Conservation (phyloP, 2,888 invertebrate species). For the Nephrotoma appendiculata region DNA sequence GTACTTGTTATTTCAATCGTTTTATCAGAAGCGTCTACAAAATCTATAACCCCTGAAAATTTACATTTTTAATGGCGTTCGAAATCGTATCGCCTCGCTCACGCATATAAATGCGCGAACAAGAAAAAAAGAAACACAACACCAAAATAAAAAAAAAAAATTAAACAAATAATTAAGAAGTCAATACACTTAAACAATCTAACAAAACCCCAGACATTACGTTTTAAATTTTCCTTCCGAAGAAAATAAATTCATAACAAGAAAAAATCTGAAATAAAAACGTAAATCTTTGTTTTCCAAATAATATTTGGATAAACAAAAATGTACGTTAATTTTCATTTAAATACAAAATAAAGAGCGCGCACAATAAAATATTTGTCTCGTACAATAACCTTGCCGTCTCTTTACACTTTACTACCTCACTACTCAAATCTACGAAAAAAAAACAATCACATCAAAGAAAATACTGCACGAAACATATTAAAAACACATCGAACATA, state of each 20-base stretch:
- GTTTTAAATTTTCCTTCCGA: neutral
- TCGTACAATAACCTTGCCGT: conserved; percentile 5
- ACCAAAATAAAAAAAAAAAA: neutral
- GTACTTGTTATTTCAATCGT: too few relatives aligned
- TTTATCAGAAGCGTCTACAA: neutral
- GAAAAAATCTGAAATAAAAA: neutral
- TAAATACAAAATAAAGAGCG: neutral
- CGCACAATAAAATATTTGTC: neutral
- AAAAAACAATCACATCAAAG: neutral
- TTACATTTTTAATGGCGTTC: neutral
- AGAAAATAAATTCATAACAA: neutral
- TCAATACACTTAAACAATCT: neutral
- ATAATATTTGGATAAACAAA: neutral
- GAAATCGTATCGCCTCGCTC: neutral
- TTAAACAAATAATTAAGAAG: neutral
- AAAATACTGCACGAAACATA: neutral
- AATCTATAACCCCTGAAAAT: neutral
- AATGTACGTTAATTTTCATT: neutral
- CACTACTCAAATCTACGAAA: neutral
- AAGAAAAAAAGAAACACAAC: neutral
- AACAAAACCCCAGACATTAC: conserved; percentile 1
- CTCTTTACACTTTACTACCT: neutral
- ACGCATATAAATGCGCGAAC: neutral
- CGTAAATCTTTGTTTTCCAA: neutral
- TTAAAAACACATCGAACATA: neutral